A percentile compares a stretch with the other conserved stretches of the same genome.
phyloP scores from a whole-genome alignment of 2,888 invertebrate genomes.

The Caenorhabditis imperialis region DNA sequence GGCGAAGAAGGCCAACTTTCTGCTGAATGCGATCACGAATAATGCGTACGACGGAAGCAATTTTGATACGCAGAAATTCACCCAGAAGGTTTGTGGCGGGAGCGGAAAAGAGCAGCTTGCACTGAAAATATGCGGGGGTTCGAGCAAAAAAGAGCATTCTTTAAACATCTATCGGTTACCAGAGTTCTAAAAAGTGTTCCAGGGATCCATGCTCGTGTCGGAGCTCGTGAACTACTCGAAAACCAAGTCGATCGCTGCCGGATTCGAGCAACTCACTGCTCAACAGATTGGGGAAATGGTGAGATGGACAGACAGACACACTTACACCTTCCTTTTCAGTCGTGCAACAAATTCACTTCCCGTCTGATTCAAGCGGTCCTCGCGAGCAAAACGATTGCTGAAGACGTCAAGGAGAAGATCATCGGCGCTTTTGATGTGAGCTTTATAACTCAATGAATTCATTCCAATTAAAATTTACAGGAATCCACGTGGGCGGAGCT shows the following conservation, averaged over 20 bases:
- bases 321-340: conserved; percentile 13
- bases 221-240: conserved; percentile 54
- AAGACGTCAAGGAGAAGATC: conserved; percentile 49
- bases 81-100: conserved; percentile 31
- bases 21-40: conserved; percentile 61
- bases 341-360: conserved; percentile 48
- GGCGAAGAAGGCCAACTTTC: conserved; percentile 53
- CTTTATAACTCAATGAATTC: neutral
- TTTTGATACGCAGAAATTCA: conserved; percentile 41
- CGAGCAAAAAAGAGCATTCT: no score
- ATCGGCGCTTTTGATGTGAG: conserved; percentile 52
- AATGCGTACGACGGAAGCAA: conserved; percentile 51
- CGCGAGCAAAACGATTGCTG: conserved; percentile 40
- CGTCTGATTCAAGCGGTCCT: conserved; percentile 54
- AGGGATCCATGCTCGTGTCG: conserved; percentile 52
- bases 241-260: conserved; percentile 51
- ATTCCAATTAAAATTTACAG: conserved; percentile 23
- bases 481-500: conserved; percentile 50
- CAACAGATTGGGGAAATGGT: conserved; percentile 54
- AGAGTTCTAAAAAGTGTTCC: no score
- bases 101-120: no score
- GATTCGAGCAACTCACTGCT: conserved; percentile 37
- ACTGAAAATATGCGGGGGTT: no score
- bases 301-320: neutral
- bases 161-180: no score